Evolutionary conservation across 2,888 invertebrate species (phyloP).

Genomic region (Anarsia innoxiella): DNA sequence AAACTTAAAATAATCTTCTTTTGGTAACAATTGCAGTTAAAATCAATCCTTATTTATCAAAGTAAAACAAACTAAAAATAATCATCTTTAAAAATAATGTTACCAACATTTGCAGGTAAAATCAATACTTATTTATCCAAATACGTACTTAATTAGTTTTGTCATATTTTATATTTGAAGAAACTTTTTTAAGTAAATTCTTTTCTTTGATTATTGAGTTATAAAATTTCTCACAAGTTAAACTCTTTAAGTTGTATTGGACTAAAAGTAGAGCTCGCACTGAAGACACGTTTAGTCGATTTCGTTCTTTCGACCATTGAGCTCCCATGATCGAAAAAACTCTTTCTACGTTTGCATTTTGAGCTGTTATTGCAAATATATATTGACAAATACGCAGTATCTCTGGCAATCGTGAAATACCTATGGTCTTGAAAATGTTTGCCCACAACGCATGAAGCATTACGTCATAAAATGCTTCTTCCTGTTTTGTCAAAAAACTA

Average conservation of each 20-base stretch:
- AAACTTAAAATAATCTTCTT: not conserved
- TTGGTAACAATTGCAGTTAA: not conserved
- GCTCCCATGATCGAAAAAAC: constrained; percentile 1
- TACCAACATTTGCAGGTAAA: not conserved
- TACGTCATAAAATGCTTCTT: constrained; percentile 18
- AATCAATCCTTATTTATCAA: not conserved
- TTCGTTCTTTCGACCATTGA: constrained; percentile 6
- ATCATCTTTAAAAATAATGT: not conserved
- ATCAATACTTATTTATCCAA: not conserved
- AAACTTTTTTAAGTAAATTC: constrained; percentile 12
- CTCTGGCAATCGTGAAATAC: constrained; percentile 19
- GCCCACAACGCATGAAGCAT: constrained; percentile 13
- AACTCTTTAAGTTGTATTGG: constrained; percentile 17
- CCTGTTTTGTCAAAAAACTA: constrained; percentile 18
- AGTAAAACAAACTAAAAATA: not conserved
- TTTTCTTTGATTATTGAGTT: constrained; percentile 19
- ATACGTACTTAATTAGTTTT: constrained; percentile 5
- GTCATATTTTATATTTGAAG: constrained; percentile 9
- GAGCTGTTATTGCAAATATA: constrained; percentile 22
- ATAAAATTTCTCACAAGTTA: constrained; percentile 14
- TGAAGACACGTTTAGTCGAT: constrained; percentile 17
- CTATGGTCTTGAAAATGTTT: constrained; percentile 20
- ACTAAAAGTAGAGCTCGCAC: constrained; percentile 18
- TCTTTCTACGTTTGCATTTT: constrained; percentile 22
- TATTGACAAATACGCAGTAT: constrained; percentile 17